phyloP scores from a whole-genome alignment of 2,797 vertebrate genomes.

The Sebastes diaconus region DNA sequence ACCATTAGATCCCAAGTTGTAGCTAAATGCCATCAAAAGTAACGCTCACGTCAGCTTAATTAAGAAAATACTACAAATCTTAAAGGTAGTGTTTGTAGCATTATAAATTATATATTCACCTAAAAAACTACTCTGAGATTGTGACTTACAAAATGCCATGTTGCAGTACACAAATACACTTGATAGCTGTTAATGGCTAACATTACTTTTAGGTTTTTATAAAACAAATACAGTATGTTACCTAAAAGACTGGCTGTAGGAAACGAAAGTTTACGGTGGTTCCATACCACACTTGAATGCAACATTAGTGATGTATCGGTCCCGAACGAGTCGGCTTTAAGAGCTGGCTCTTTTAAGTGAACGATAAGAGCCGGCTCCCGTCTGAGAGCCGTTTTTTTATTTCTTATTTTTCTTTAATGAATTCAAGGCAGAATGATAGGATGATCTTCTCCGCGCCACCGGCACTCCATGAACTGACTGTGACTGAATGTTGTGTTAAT shows the following conservation, averaged over 20 bases:
- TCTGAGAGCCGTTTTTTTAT: no score
- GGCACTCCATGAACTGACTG: no score
- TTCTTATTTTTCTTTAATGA: no score
- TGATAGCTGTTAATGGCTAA: not conserved
- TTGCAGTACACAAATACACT: not conserved
- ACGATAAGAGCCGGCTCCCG: no score
- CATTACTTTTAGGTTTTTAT: not conserved
- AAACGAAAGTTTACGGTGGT: fast-evolving
- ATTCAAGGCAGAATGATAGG: no score
- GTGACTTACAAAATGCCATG: not conserved
- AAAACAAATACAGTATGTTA: not conserved
- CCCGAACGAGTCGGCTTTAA: no score
- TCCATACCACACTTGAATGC: not conserved
- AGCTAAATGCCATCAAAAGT: not conserved
- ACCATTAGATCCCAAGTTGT: fast-evolving
- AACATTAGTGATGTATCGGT: not conserved
- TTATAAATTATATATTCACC: not conserved
- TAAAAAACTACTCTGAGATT: not conserved
- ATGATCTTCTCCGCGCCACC: no score
- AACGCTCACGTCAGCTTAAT: not conserved
- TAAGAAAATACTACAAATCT: not conserved
- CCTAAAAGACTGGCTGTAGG: no score
- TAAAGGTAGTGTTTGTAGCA: not conserved
- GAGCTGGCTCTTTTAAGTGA: no score
- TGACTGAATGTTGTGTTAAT: no score